A percentile compares a stretch with the other conserved stretches of the same genome.
Evolutionary conservation across 1,140 invertebrate genomes (phyloP).

Genomic region (Pectinophora gossypiella): DNA sequence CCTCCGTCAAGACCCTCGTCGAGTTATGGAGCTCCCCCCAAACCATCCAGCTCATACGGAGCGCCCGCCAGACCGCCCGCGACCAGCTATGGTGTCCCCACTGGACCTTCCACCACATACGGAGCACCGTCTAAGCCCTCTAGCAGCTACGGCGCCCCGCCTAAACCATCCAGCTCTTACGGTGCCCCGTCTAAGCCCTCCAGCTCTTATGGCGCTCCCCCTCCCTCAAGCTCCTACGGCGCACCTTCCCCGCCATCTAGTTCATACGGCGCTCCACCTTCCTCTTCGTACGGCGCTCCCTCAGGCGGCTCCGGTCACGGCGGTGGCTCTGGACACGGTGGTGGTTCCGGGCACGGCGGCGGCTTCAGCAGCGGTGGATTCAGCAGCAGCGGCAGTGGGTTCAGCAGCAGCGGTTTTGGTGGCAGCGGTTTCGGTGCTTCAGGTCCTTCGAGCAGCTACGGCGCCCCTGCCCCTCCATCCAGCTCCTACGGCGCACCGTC

Average conservation of each 20-base stretch:
- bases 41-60: constrained; percentile 62
- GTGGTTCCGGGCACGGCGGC: constrained; percentile 74
- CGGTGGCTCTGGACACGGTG: constrained; percentile 32
- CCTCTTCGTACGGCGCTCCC: constrained; percentile 44
- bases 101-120: constrained; percentile 51
- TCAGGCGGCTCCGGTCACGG: constrained; percentile 43
- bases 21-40: constrained; percentile 41
- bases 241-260: constrained; percentile 44
- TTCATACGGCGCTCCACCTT: constrained; percentile 42
- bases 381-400: constrained; percentile 25
- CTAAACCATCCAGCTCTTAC: constrained; percentile 26
- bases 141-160: constrained; percentile 38
- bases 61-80: constrained; percentile 65
- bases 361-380: constrained; percentile 32
- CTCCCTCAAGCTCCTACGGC: constrained; percentile 39
- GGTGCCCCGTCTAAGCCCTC: constrained; percentile 49
- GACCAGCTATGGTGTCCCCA: constrained; percentile 69
- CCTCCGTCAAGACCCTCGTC: constrained; percentile 36
- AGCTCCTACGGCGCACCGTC: constrained; percentile 48
- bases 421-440: constrained; percentile 51
- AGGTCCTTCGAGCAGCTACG: constrained; percentile 57
- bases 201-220: constrained; percentile 50
- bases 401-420: constrained; percentile 40
- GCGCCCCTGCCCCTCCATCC: constrained; percentile 48
- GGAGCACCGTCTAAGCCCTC: constrained; percentile 53